Base-by-base conservation (phyloP, 2,888 invertebrate genomes). In the Acleris emargana region DNA sequence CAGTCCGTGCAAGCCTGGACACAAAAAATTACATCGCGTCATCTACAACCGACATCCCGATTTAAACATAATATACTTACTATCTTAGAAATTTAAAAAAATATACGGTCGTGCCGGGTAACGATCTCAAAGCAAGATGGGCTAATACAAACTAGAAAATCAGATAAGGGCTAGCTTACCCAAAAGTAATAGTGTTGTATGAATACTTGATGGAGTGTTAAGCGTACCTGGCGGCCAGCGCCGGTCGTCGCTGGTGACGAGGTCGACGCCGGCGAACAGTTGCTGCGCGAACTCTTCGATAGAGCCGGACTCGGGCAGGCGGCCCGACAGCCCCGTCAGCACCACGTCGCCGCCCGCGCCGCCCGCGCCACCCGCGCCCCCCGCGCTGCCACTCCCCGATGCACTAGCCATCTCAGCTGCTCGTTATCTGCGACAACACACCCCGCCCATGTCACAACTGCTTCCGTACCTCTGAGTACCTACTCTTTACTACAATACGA, bases 201-300 rank as follows among this genome's bases (percentile, higher is more conserved):
- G 20, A 20, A 20, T 20, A 20, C 20, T 20, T 20, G 20, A 20
- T 20, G 20, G 20, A 20, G 20, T 20, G 2, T 20, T 20, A 20
- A 20, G 69, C 69, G 68, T 69, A 91, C 91, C 96, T 71, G 95
- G 93, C 5, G 96, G 95, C 98, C 98, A 99, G 82, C 99, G 94
- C 71, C 97, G 93, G 73, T 96, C 96, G 84, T 98, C 98, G 73
- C 97, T 98, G 38, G 97, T 98, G 69, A 99, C 96, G 93, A 99
- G 95, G 85, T 99, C 99, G 52, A 97, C 94, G 62, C 97, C 97
- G 69, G 96, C 96, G 86, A 98, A 96, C 62, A 99, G 94, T 86
- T 99, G 96, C 78, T 96, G 94, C 79, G 96, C 96, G 89, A 99
- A 99, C 91, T 99, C 99, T 74, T 97, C 97, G 80, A 99, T 96